Conservation (phyloP, 2,113 vertebrate species). For the Poeciliopsis turrubarensis region DNA sequence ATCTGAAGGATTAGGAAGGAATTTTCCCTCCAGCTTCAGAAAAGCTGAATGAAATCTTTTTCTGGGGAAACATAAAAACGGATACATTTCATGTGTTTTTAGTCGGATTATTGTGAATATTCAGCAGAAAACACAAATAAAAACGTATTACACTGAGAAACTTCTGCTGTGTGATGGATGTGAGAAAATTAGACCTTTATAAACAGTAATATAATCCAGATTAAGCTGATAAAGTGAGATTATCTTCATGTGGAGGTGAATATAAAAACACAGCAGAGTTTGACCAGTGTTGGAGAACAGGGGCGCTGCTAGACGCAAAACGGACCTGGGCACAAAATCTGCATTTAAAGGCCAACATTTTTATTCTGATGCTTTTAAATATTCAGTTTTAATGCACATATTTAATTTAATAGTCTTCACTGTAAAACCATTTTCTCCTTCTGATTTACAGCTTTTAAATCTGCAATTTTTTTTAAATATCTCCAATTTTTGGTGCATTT, state of each 20-base stretch:
- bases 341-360: background rate
- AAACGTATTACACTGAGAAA: background rate
- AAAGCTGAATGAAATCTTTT: slow-evolving; percentile 13
- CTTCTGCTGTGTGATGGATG: slow-evolving; percentile 33
- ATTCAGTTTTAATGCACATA: background rate
- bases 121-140: background rate
- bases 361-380: too few species aligned
- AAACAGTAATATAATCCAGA: slow-evolving; percentile 50
- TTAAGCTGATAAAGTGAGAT: slow-evolving; percentile 59
- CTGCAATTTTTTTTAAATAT: too few species aligned
- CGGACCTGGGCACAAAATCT: background rate
- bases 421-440: background rate
- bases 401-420: background rate
- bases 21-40: slow-evolving; percentile 10
- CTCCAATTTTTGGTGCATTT: too few species aligned
- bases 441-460: too few species aligned
- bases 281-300: background rate
- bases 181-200: slow-evolving; percentile 41
- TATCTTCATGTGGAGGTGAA: slow-evolving; percentile 55
- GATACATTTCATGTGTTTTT: slow-evolving; percentile 1
- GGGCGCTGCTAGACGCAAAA: background rate
- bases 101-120: background rate
- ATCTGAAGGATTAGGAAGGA: slow-evolving; percentile 4
- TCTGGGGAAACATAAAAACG: background rate
- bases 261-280: background rate